Evolutionary conservation across 2,888 invertebrate genomes (phyloP).

Genomic region (Synanthedon tipuliformis): DNA sequence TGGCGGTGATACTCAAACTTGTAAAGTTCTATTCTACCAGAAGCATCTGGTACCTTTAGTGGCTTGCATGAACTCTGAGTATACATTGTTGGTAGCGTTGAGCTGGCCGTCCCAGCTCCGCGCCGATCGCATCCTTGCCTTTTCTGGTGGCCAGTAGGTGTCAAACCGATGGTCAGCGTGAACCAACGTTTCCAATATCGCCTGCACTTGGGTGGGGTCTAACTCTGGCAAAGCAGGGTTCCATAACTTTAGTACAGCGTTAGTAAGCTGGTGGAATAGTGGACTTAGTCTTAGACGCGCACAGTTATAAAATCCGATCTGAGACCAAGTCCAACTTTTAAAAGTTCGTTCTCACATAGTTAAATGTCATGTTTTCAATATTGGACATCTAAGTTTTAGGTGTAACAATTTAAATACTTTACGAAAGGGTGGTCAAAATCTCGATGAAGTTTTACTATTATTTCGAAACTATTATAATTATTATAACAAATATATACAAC

Average conservation of each 20-base stretch:
- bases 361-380: too few species aligned
- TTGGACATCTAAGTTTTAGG: too few species aligned
- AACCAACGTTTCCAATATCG: slow-evolving; percentile 52
- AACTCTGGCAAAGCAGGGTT: slow-evolving; percentile 53
- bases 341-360: too few species aligned
- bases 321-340: neutral
- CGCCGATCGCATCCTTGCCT: slow-evolving; percentile 25
- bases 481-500: too few species aligned
- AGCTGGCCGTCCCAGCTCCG: slow-evolving; percentile 49
- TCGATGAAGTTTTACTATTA: too few species aligned
- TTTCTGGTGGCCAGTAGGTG: slow-evolving; percentile 45
- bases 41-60: slow-evolving; percentile 42
- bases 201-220: slow-evolving; percentile 55
- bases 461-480: too few species aligned
- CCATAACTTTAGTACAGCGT: slow-evolving; percentile 26
- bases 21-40: slow-evolving; percentile 31
- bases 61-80: slow-evolving; percentile 47
- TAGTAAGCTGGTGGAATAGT: slow-evolving; percentile 28
- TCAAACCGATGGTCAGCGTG: slow-evolving; percentile 46
- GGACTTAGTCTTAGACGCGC: neutral
- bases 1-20: neutral
- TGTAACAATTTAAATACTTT: too few species aligned
- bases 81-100: slow-evolving; percentile 37
- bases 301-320: neutral
- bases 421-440: too few species aligned